Percentiles rank a stretch among this genome's conserved stretches.
Conservation (phyloP, 2,888 invertebrate species). For the Melangyna quadrimaculata region DNA sequence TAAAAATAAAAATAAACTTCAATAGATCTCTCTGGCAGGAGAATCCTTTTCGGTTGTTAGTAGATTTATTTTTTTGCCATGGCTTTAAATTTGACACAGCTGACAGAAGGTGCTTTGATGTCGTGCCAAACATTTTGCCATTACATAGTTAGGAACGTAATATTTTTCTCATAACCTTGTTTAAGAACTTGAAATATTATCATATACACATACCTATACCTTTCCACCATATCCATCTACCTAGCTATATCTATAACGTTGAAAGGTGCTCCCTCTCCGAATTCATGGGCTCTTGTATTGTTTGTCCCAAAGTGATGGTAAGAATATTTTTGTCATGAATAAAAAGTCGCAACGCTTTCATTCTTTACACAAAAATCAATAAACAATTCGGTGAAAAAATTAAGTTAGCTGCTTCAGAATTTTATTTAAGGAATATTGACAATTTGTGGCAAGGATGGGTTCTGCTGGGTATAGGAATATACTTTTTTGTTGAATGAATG, state of each 20-base stretch:
- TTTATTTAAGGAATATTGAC: not conserved
- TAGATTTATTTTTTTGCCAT: not conserved
- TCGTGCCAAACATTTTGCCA: slow-evolving; percentile 10
- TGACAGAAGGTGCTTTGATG: slow-evolving; percentile 19
- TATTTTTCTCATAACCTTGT: slow-evolving; percentile 1
- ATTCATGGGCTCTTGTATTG: not conserved
- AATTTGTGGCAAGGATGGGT: not conserved
- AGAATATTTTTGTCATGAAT: not conserved
- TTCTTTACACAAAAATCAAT: not conserved
- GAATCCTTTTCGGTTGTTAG: slow-evolving; percentile 13
- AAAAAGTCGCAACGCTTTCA: not conserved
- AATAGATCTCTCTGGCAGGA: not conserved
- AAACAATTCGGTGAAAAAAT: slow-evolving; percentile 3
- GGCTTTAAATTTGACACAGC: slow-evolving; percentile 15
- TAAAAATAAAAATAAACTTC: not conserved
- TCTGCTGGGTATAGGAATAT: too few species aligned
- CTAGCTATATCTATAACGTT: not conserved
- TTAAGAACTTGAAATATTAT: not conserved
- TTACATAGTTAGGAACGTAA: not conserved
- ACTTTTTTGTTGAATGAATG: not conserved
- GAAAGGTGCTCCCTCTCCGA: not conserved
- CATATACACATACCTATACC: not conserved
- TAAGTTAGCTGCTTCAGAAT: slow-evolving; percentile 6
- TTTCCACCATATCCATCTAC: not conserved
- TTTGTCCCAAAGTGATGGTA: not conserved